These are phyloP conservation scores for Andricus grossulariae DNA, from an alignment of 1,140 invertebrate species.

Conservation along the genomic window DNA sequence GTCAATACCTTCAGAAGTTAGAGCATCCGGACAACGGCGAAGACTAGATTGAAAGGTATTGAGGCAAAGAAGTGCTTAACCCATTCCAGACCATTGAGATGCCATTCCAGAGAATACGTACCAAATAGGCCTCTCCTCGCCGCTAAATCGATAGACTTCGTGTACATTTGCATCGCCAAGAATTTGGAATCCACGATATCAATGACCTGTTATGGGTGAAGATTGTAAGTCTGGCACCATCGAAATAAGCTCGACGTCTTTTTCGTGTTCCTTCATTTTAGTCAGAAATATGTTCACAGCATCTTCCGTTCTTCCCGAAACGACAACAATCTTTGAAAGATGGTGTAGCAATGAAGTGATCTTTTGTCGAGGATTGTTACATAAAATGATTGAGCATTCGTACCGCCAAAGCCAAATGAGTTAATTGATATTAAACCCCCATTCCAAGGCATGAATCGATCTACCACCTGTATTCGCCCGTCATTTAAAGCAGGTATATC, in stretches of 20 bases:
- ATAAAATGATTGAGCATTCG: slow-evolving; percentile 95
- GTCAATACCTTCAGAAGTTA: slow-evolving; percentile 87
- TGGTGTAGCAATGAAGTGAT: slow-evolving; percentile 74
- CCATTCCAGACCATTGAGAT: slow-evolving; percentile 97
- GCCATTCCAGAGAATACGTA: slow-evolving; percentile 98
- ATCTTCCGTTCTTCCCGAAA: slow-evolving; percentile 90
- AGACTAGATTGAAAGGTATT: slow-evolving; percentile 88
- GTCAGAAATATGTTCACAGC: slow-evolving; percentile 84
- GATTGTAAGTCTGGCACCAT: slow-evolving; percentile 86
- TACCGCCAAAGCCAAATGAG: slow-evolving; percentile 98
- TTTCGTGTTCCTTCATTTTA: slow-evolving; percentile 77
- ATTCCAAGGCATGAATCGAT: slow-evolving; percentile 86
- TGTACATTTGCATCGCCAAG: slow-evolving; percentile 75
- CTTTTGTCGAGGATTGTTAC: slow-evolving; percentile 86
- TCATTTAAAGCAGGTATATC: slow-evolving; percentile 92
- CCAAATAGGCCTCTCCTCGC: slow-evolving; percentile 89
- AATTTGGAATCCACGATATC: slow-evolving; percentile 86
- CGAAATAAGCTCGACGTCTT: slow-evolving; percentile 86
- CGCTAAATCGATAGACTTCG: slow-evolving; percentile 64
- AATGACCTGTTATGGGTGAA: slow-evolving; percentile 83
- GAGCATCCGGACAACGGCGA: slow-evolving; percentile 82
- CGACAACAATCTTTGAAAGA: slow-evolving; percentile 84
- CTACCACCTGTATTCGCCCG: slow-evolving; percentile 90
- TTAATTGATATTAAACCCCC: slow-evolving; percentile 92
- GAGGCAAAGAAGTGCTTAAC: slow-evolving; percentile 86